Evolutionary conservation across 2,888 invertebrate species (phyloP).

Genomic region (Leucania comma): DNA sequence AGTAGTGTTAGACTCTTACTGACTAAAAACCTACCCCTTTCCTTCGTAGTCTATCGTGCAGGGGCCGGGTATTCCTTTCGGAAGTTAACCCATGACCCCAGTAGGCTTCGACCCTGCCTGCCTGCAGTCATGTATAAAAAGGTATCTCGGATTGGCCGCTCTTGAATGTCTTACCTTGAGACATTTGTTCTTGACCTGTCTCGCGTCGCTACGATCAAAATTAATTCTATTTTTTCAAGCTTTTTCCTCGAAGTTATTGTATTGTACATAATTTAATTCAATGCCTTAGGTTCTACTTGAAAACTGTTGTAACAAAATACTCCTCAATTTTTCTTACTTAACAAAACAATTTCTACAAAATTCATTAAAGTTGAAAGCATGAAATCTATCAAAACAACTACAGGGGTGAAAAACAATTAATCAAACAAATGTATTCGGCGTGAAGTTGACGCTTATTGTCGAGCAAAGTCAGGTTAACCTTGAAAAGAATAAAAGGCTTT

Average conservation of each 20-base stretch:
- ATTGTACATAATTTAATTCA: slow-evolving; percentile 2
- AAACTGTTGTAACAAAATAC: neutral
- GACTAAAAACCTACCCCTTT: too few species aligned
- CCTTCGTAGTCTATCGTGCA: too few species aligned
- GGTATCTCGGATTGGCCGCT: too few species aligned
- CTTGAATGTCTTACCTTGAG: neutral
- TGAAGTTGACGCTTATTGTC: slow-evolving; percentile 37
- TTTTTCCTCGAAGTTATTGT: neutral
- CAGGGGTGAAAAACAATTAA: slow-evolving; percentile 44
- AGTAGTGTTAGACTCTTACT: too few species aligned
- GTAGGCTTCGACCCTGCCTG: too few species aligned
- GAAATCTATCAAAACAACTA: slow-evolving; percentile 56
- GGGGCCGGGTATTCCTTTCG: too few species aligned
- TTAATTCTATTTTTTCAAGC: neutral
- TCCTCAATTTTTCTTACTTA: slow-evolving; percentile 32
- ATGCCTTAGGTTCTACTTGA: too few species aligned
- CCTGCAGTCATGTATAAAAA: too few species aligned
- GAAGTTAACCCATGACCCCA: too few species aligned
- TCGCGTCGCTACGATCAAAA: neutral
- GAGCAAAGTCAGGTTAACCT: slow-evolving; percentile 38
- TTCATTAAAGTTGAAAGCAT: slow-evolving; percentile 50
- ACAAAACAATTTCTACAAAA: slow-evolving; percentile 35
- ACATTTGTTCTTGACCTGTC: neutral
- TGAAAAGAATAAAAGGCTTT: slow-evolving; percentile 49
- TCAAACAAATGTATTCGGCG: slow-evolving; percentile 56